Percentiles rank a stretch among this genome's conserved stretches.
Conservation (phyloP, 1,140 invertebrate species). For the Brachionus rubens region DNA sequence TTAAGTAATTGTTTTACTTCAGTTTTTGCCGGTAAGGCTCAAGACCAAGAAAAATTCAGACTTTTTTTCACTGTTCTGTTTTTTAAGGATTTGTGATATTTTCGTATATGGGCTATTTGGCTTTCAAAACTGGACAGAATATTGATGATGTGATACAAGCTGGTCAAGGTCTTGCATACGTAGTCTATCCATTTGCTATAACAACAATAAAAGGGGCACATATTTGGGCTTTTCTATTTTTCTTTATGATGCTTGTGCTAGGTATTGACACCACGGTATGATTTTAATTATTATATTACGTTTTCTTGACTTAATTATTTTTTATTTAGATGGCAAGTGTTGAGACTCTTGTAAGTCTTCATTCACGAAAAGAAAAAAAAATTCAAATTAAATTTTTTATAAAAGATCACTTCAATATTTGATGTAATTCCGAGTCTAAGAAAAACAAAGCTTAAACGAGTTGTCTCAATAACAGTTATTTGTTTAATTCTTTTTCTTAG, state of each 20-base stretch:
- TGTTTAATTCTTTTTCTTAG: slow-evolving; percentile 66
- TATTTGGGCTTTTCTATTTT: slow-evolving; percentile 49
- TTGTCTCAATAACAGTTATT: slow-evolving; percentile 64
- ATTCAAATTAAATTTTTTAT: neutral
- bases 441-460: slow-evolving; percentile 57
- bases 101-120: slow-evolving; percentile 97
- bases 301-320: neutral
- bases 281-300: neutral
- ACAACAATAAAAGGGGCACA: slow-evolving; percentile 46
- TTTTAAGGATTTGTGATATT: slow-evolving; percentile 81
- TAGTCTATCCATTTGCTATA: slow-evolving; percentile 47
- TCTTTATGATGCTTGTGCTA: slow-evolving; percentile 49
- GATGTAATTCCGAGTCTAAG: slow-evolving; percentile 66
- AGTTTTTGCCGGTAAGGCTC: slow-evolving; percentile 78
- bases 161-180: slow-evolving; percentile 47
- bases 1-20: slow-evolving; percentile 91
- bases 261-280: slow-evolving; percentile 49
- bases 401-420: slow-evolving; percentile 70
- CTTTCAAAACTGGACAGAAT: slow-evolving; percentile 72
- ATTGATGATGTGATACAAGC: slow-evolving; percentile 82
- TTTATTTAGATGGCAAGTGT: slow-evolving; percentile 11
- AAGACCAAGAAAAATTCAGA: slow-evolving; percentile 63
- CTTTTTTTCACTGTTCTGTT: slow-evolving; percentile 91
- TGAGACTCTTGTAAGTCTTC: neutral
- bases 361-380: neutral